Conservation (phyloP, 2,888 invertebrate genomes). For the Sussaba pulchella region DNA sequence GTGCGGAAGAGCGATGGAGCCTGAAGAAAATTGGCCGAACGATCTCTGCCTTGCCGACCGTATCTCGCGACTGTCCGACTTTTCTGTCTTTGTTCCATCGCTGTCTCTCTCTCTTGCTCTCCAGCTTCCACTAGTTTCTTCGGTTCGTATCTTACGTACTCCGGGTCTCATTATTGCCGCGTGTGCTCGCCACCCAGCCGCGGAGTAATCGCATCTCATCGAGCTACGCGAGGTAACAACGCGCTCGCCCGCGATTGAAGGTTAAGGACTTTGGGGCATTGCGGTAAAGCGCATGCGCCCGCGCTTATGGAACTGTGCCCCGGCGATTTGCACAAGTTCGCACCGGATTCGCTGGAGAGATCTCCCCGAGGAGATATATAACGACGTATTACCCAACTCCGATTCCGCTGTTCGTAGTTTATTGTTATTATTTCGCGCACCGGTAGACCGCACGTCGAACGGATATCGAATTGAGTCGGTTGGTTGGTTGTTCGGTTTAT, state of each 20-base stretch:
- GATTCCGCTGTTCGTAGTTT: background rate
- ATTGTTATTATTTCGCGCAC: conserved; percentile 37
- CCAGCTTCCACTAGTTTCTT: conserved; percentile 1
- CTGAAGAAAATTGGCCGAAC: conserved; percentile 55
- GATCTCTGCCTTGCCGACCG: conserved; percentile 23
- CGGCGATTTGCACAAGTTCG: background rate
- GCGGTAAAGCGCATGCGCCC: conserved; percentile 46
- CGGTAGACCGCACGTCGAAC: conserved; percentile 2
- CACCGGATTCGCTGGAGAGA: conserved; percentile 35
- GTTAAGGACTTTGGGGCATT: conserved; percentile 74
- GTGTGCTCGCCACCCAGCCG: conserved; percentile 46
- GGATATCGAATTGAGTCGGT: conserved; percentile 7
- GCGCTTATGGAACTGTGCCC: background rate
- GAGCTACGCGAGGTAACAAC: conserved; percentile 35
- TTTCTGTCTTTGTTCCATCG: conserved; percentile 26
- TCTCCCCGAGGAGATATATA: conserved; percentile 44
- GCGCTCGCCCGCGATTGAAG: conserved; percentile 63
- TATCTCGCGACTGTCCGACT: conserved; percentile 29
- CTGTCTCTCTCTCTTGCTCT: conserved; percentile 25
- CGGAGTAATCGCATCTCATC: conserved; percentile 26
- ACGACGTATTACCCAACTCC: conserved; percentile 39
- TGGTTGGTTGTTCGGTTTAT: too few species aligned
- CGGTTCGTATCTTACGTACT: conserved; percentile 39
- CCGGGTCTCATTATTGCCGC: conserved; percentile 70
- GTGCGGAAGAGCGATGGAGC: conserved; percentile 23